Evolutionary conservation across 2,113 vertebrate species (phyloP), one percentile per base, ranked within the genome.

Genomic region (Gobio gobio): DNA sequence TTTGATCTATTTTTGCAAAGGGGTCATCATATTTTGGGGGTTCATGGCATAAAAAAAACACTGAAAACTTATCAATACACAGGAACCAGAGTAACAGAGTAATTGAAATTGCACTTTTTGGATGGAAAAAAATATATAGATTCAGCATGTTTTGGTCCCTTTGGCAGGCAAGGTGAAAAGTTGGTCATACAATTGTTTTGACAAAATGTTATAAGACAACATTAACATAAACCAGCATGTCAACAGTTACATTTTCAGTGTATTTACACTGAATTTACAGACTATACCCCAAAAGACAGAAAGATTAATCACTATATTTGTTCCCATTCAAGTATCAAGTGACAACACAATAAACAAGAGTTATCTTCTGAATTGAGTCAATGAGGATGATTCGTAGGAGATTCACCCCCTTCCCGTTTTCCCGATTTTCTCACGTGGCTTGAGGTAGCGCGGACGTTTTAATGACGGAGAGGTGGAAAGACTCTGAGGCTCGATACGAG

Each of bases 401-500:
- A 43, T 73, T 45, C 43, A 24, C 36, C 12, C 33, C 13, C 49
- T 54, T 56, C 9, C 8, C 29, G 45, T 54, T 33, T 56, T 7
- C 24, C 18, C 8, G 66, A 16, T 74, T 20, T 40, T 58, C 10
- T 82, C 63, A 70, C 10, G 3, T 51, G 63, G 80, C 56, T 70
- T 47, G 54, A 40, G 83, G 33, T 68, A 86, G 64, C 3, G 83
- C 78, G 78, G 78, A 72, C 0, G 66, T 61, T 81, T 77, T 87
- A 70, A 40, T 36, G 29, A 76, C 45, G 10, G 85, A 78, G 73
- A 89, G 78, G 26, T 72, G 78, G 10, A 82, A 59, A 8, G 77
- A 64, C 51, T 87, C 83, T 0, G 88, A 78, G 51, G 63, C 4
- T 24, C 83, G 85, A 70, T 87, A 86, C 5, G 88, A 89, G 33